phyloP scores from a whole-genome alignment of 2,888 invertebrate genomes.

The Laothoe populi region DNA sequence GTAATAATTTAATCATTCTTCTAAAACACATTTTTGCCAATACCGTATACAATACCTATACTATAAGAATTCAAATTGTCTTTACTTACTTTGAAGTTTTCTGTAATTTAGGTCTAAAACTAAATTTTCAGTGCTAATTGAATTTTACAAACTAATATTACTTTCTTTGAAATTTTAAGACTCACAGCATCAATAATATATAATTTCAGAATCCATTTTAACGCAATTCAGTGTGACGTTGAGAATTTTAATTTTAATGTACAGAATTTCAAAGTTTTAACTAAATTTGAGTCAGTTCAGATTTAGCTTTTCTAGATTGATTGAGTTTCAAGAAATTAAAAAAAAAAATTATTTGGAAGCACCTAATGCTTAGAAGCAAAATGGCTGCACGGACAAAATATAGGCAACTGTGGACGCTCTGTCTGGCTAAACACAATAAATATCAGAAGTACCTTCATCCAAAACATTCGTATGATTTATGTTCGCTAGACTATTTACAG shows the following conservation, averaged over 20 bases:
- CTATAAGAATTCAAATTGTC: neutral
- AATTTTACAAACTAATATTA: too few relatives aligned
- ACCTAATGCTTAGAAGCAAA: neutral
- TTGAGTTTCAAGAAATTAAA: neutral
- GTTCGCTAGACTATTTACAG: neutral
- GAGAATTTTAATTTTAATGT: conserved; percentile 8
- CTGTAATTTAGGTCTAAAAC: too few relatives aligned
- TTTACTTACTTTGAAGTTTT: neutral
- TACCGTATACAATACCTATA: too few relatives aligned
- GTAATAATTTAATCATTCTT: too few relatives aligned
- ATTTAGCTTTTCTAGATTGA: neutral
- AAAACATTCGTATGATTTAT: conserved; percentile 17
- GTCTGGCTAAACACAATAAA: conserved; percentile 18
- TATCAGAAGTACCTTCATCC: conserved; percentile 20
- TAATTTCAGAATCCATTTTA: conserved; percentile 5
- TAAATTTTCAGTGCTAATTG: too few relatives aligned
- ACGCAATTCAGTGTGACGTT: neutral
- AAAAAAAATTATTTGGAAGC: neutral
- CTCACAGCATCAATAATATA: conserved; percentile 4
- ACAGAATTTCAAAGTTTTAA: neutral
- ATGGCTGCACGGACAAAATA: neutral
- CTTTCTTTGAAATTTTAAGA: conserved; percentile 4
- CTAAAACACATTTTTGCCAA: too few relatives aligned
- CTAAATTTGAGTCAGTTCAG: neutral
- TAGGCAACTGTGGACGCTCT: conserved; percentile 9